Evolutionary conservation across 2,888 invertebrate species (phyloP).

Genomic region (Aquatica leii): DNA sequence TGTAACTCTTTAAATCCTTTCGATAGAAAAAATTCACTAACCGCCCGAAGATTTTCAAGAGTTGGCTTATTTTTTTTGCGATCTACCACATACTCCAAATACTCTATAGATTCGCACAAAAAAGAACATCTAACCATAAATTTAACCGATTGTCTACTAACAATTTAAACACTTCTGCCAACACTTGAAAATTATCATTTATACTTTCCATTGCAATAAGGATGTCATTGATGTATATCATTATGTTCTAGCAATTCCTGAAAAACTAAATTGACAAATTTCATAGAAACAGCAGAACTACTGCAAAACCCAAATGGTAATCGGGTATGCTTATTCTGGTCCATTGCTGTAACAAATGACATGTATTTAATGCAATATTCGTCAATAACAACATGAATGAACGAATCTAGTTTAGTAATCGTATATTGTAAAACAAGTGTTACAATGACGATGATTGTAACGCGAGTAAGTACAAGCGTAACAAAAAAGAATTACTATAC

Average conservation of each 20-base stretch:
- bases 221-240: constrained; percentile 1
- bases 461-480: not conserved
- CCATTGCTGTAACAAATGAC: too few species aligned
- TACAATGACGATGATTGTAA: too few species aligned
- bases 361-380: not conserved
- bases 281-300: not conserved
- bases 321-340: too few species aligned
- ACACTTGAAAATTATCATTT: not conserved
- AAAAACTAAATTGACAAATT: constrained; percentile 1
- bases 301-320: not conserved
- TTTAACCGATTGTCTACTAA: not conserved
- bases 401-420: too few species aligned
- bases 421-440: too few species aligned
- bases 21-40: too few species aligned
- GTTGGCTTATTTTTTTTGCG: not conserved
- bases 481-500: too few species aligned
- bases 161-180: too few species aligned
- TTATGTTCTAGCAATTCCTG: too few species aligned
- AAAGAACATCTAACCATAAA: not conserved
- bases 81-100: not conserved
- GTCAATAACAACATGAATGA: not conserved
- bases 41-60: too few species aligned
- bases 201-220: not conserved
- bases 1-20: too few species aligned
- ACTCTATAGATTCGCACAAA: not conserved